Evolutionary conservation across 2,888 invertebrate species (phyloP), one percentile per base, ranked within the genome.

Genomic region (Thera britannica): DNA sequence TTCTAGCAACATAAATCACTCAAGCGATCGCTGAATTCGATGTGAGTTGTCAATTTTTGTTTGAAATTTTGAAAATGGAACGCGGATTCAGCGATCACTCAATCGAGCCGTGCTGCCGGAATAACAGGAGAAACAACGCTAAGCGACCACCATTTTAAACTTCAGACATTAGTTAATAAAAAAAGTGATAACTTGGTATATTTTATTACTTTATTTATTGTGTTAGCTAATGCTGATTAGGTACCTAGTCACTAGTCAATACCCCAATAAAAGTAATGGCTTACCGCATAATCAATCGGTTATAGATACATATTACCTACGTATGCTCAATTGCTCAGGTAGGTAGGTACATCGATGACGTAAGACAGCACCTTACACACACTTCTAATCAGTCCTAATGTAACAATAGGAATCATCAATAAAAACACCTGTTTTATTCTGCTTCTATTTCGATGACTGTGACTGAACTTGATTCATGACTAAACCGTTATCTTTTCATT

Each of bases 401-500:
- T 9, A 23, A 41, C 57, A 44, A 41, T 12, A 44, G 44, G 23
- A 23, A 46, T 11, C 46, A 46, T 23, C 23, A 58, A 44, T 38
- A 57, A 54, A 12, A 51, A 60, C 65, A 60, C 56, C 55, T 65
- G 58, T 35, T 59, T 46, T 55, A 48, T 9, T 8, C 46, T 48
- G 6, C 59, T 11, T 62, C 56, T 57, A 23, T 12, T 58, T 41
- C 51, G 12, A 41, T n/a, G 54, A 59, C 55, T 11, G 23, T 44
- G 38, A 49, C 34, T 46, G 23, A 65, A 35, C 4, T 44, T 34
- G 8, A 35, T 58, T 38, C 11, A 58, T 58, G 58, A 62, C 48
- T 62, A 67, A 59, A 48, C 38, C 49, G 54, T 48, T 56, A 71
- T 61, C 65, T 54, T 38, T 61, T 64, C 23, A 61, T 64, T 57